Base-by-base conservation (phyloP, 2,113 vertebrate genomes). In the Noturus placidus region DNA sequence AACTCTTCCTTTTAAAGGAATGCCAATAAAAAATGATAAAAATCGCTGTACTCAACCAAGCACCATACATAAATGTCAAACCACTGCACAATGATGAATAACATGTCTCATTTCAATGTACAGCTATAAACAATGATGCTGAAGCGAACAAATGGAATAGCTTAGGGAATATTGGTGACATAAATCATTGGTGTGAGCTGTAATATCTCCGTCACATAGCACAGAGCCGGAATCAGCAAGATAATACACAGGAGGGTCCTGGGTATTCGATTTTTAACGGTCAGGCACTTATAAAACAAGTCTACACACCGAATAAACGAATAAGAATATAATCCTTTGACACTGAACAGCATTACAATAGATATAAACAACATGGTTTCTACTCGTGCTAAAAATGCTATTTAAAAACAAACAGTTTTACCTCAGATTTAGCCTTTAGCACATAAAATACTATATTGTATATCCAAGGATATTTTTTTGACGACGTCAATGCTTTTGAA, bases 71-170 rank as follows among this genome's bases (percentile, higher is more conserved):
- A 54, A 56, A 84, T 38, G 17, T 70, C n/a, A 56, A 35, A 57
- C 17, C 30, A 25, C 5, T 14, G 30, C 20, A 13, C 30, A 56
- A 17, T 35, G 50, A 56, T 70, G 30, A 69, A 50, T 46, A 50
- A 83, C 52, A 30, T 8, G 82, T 56, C 19, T 84, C 65, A 38
- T 84, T 70, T 84, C 11, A 20, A 84, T 14, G 30, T 59, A 59
- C 79, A 59, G 65, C 57, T 25, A 72, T 72, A 72, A 54, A 72
- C 65, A 35, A 35, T 9, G 50, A 56, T 56, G 50, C 83, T 3
- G 33, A 38, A 59, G 56, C 38, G 10, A 5, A 33, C 78, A 59
- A 80, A 57, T 2, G 74, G 52, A 79, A 54, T 54, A 54, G 50
- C 52, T 79, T 25, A 13, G 79, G 56, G 30, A 81, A 38, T 0